phyloP scores from a whole-genome alignment of 2,888 invertebrate genomes.

The Bhutanitis thaidina region DNA sequence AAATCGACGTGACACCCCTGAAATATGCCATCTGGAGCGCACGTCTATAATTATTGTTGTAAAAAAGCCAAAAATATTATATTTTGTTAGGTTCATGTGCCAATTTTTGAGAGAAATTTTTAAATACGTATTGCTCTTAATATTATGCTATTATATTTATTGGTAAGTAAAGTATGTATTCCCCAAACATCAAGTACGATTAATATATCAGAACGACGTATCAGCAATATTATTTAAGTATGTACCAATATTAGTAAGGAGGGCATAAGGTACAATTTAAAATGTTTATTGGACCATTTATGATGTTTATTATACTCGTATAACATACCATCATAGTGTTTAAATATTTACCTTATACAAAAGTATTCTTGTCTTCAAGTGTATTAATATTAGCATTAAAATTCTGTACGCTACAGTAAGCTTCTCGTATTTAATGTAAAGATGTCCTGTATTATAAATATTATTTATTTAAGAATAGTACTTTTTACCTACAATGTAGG shows the following conservation, averaged over 20 bases:
- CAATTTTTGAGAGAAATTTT: slow-evolving; percentile 71
- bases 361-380: slow-evolving; percentile 2
- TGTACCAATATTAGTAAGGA: too few relatives aligned
- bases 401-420: too few relatives aligned
- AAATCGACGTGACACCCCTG: too few relatives aligned
- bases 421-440: too few relatives aligned
- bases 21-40: too few relatives aligned
- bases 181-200: slow-evolving; percentile 9
- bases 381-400: not conserved
- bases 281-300: slow-evolving; percentile 31
- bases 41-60: not conserved
- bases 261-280: slow-evolving; percentile 21
- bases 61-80: slow-evolving; percentile 13
- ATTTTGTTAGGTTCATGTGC: slow-evolving; percentile 41
- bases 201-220: slow-evolving; percentile 42
- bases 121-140: slow-evolving; percentile 41
- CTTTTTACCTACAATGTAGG: too few relatives aligned
- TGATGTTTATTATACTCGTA: slow-evolving; percentile 8
- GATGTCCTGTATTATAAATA: too few relatives aligned
- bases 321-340: too few relatives aligned
- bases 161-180: slow-evolving; percentile 21
- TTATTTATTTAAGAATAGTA: too few relatives aligned
- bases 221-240: slow-evolving; percentile 35
- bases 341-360: slow-evolving; percentile 1
- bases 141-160: slow-evolving; percentile 27